These are phyloP conservation scores for Penaeus vannamei DNA, from an alignment of 1,140 invertebrate species.

Conservation along the genomic window DNA sequence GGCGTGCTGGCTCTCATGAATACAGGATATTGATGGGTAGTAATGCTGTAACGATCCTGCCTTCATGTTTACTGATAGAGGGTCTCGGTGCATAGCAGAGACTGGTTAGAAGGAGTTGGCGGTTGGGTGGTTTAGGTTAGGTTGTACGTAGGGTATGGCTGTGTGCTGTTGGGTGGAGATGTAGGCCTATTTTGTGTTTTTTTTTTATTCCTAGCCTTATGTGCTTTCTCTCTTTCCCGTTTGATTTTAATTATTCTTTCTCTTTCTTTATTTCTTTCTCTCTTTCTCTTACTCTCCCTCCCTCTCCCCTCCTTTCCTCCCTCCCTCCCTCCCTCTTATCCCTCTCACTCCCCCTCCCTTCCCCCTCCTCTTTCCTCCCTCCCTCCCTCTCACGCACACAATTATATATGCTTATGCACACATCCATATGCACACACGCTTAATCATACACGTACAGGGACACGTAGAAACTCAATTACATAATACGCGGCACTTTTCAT, in stretches of 20 bases:
- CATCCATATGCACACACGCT: constrained; percentile 27
- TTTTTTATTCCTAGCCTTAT: not conserved
- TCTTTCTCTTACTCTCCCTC: no score
- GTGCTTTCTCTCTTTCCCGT: not conserved
- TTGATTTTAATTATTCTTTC: not conserved
- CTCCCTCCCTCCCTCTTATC: not conserved
- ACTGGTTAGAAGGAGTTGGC: no score
- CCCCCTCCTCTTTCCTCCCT: not conserved
- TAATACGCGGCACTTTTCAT: no score
- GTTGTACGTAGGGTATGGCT: not conserved
- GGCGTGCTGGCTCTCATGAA: no score
- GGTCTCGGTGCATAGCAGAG: no score
- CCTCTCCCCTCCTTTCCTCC: no score
- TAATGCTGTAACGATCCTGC: no score
- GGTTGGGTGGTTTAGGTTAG: not conserved
- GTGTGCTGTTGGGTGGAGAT: not conserved
- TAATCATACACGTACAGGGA: constrained; percentile 29
- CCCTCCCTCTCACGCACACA: not conserved
- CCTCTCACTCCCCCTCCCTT: not conserved
- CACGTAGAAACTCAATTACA: no score
- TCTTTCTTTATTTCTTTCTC: no score
- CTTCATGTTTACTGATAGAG: no score
- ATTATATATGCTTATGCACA: not conserved
- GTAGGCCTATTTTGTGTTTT: not conserved
- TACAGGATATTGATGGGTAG: no score